Base-by-base conservation (phyloP, 1,140 invertebrate genomes). In the Meloidogyne floridensis region DNA sequence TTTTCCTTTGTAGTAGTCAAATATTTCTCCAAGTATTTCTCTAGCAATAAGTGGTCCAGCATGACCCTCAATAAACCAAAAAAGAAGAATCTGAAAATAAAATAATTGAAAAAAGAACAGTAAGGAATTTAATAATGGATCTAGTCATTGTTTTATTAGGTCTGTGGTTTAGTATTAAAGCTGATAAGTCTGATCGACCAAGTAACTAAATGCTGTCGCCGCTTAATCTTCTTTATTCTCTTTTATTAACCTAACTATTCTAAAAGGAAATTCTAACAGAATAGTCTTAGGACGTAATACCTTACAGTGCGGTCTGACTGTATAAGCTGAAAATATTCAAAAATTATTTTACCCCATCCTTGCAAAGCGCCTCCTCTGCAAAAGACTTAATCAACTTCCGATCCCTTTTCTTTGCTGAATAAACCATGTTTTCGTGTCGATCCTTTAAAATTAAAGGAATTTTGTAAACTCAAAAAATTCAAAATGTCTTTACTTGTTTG, bases 11-110 rank as follows among this genome's bases (percentile, higher is more conserved):
- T 80, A 87, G 18, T 82, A 79, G 5, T 80, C 18, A 80, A 86
- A 87, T 13, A 87, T 53, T 8, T 65, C 54, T 11, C 43, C 59
- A 71, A 69, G 69, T 18, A 87, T 53, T 69, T 87, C 86, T 20
- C 83, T 80, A 20, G 86, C 85, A n/a, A 87, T 82, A 54, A 87
- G 80, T 18, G 86, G 77, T 43, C 86, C 86, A 2, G 86, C 82
- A 72, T 87, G 86, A 9, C 85, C 74, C 47, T 87, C 86, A 69
- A 87, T 87, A 80, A 87, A 87, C 42, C 80, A 69, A 20, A 87
- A 74, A 3, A 87, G 72, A 11, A 83, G 13, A 73, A 79, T 70
- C 85, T 85, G 32, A 83, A 85, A 4, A 72, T 32, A 32, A 32
- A 32, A 32, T 32, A 32, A 32, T 32, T 32, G 32, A 32, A 32